Conservation (phyloP, 2,797 vertebrate genomes). For the Xenops minutus region DNA sequence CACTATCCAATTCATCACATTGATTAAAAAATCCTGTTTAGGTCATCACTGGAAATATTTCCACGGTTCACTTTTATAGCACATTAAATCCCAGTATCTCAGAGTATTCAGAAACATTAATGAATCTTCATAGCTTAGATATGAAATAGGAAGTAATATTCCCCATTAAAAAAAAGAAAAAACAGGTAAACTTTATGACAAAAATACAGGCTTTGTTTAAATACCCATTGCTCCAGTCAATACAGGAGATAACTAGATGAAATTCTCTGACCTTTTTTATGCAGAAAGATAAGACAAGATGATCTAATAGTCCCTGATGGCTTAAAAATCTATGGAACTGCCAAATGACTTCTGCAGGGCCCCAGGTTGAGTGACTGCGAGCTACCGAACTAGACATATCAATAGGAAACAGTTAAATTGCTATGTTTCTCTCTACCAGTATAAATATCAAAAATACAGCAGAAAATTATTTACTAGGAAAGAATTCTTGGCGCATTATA, state of each 20-base stretch:
- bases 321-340: slow-evolving; percentile 39
- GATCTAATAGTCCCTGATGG: slow-evolving; percentile 13
- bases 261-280: slow-evolving; percentile 10
- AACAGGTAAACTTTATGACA: neutral
- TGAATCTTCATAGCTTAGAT: neutral
- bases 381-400: neutral
- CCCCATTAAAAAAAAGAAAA: neutral
- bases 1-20: neutral
- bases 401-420: neutral
- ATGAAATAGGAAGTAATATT: neutral
- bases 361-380: neutral
- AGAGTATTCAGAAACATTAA: neutral
- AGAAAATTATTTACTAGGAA: neutral
- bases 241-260: neutral
- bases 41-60: slow-evolving; percentile 25
- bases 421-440: neutral
- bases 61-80: neutral
- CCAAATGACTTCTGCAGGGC: neutral
- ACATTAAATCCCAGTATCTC: neutral
- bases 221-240: neutral
- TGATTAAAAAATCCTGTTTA: slow-evolving; percentile 35
- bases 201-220: neutral
- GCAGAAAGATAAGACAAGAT: neutral
- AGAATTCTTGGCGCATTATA: neutral
- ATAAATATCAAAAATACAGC: neutral